Percentiles rank a stretch among this genome's conserved stretches.
These are phyloP conservation scores for Haemorhous mexicanus DNA, from an alignment of 2,113 vertebrate genomes.

Conservation along the genomic window DNA sequence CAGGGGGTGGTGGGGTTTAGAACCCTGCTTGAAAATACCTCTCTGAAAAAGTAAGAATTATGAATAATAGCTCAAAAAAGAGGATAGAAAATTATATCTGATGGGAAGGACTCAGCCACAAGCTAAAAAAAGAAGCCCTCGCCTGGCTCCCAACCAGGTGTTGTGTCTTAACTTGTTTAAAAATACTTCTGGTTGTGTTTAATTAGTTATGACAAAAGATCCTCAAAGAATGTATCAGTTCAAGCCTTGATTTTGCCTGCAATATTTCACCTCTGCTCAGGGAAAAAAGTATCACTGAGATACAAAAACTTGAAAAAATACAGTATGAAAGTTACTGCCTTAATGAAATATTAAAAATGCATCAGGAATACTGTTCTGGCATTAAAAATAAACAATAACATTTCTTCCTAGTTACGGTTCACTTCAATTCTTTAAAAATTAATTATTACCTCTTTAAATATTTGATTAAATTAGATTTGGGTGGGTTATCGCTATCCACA, in stretches of 20 bases:
- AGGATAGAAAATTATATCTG: not conserved
- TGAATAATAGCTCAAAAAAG: not conserved
- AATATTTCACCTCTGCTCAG: constrained; percentile 34
- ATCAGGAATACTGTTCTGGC: constrained; percentile 76
- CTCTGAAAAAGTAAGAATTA: not conserved
- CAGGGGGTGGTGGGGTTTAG: not conserved
- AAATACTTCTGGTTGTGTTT: not conserved
- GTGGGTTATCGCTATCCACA: constrained; percentile 65
- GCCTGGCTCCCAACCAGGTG: not conserved
- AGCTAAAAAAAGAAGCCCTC: not conserved
- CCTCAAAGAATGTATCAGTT: not conserved
- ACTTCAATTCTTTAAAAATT: constrained; percentile 81
- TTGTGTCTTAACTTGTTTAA: constrained; percentile 42
- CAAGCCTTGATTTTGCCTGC: not conserved
- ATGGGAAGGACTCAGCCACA: not conserved
- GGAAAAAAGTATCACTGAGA: constrained; percentile 5
- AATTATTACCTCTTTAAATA: constrained; percentile 80
- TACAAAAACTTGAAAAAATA: constrained; percentile 61
- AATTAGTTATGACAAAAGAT: constrained; percentile 26
- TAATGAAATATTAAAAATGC: constrained; percentile 81
- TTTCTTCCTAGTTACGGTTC: constrained; percentile 73
- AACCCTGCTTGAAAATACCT: not conserved
- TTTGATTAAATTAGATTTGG: constrained; percentile 80
- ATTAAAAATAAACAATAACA: constrained; percentile 80
- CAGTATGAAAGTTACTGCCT: constrained; percentile 63